phyloP scores from a whole-genome alignment of 1,140 invertebrate species.

The Drosophila arizonae region DNA sequence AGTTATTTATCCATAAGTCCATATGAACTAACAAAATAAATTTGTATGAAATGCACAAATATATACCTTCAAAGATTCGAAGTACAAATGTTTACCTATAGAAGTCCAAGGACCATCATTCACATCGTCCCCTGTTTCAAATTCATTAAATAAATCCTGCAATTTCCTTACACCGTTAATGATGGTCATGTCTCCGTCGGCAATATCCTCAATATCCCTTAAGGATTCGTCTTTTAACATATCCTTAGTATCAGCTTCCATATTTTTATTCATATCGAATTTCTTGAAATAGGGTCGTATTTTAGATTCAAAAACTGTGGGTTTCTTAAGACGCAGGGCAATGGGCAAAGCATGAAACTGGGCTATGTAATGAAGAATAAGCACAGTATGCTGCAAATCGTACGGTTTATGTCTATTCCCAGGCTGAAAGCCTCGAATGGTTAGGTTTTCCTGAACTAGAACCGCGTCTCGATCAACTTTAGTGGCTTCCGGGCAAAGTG shows the following conservation, averaged over 20 bases:
- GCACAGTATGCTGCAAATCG: slow-evolving; percentile 83
- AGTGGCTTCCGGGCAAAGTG: slow-evolving; percentile 73
- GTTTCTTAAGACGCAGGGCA: slow-evolving; percentile 84
- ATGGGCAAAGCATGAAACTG: slow-evolving; percentile 85
- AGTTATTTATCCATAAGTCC: slow-evolving; percentile 87
- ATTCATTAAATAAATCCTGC: slow-evolving; percentile 31
- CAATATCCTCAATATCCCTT: slow-evolving; percentile 35
- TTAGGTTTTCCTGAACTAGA: slow-evolving; percentile 85
- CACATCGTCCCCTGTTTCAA: slow-evolving; percentile 37
- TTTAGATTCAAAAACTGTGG: slow-evolving; percentile 83
- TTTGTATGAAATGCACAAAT: background rate
- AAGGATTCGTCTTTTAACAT: slow-evolving; percentile 39
- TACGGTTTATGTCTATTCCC: slow-evolving; percentile 83
- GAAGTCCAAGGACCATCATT: slow-evolving; percentile 78
- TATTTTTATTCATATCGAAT: slow-evolving; percentile 71
- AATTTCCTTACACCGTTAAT: slow-evolving; percentile 49
- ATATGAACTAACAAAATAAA: slow-evolving; percentile 83
- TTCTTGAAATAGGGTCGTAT: slow-evolving; percentile 76
- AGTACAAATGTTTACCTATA: slow-evolving; percentile 14
- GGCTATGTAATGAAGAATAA: slow-evolving; percentile 84
- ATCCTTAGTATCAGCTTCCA: slow-evolving; percentile 30
- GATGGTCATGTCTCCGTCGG: slow-evolving; percentile 39
- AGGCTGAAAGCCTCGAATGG: slow-evolving; percentile 83
- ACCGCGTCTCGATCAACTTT: slow-evolving; percentile 85
- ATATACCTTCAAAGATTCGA: too few species aligned